Evolutionary conservation across 1,140 invertebrate genomes (phyloP), one percentile per base, ranked within the genome.

Genomic region (Lerema accius): DNA sequence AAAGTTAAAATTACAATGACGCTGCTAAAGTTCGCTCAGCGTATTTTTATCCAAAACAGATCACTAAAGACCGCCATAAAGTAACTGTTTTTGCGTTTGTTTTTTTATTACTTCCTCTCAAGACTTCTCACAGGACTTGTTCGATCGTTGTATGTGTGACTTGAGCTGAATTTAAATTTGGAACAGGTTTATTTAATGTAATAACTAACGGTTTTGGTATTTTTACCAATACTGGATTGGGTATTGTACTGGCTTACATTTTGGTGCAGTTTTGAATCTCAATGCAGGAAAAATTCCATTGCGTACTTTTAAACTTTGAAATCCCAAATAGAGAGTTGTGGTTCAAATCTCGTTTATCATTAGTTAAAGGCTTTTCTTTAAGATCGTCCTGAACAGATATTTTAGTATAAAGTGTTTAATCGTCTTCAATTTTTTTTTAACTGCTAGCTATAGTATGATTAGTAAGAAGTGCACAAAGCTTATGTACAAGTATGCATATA

Each of bases 41-140:
- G 37, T 55, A 55, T 55, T 56, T 56, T 45, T 56, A 56, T 43
- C 53, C 19, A 43, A 56, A 56, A 56, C 53, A 56, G 53, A 56
- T 56, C 53, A 56, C 53, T 56, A 43, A 56, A 56, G 53, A 28
- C 53, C 17, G 39, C 53, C 23, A 56, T 56, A 56, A 56, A 56
- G 40, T 32, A 56, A 56, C 53, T 56, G 39, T 56, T 56, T 56
- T 56, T 56, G 50, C 50, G 40, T 56, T 43, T 40, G 35, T 40
- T 56, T 56, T 56, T 55, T 56, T 55, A 16, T 56, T 40, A 56
- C 53, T 56, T 56, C 53, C 53, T 56, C 9, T 16, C 23, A 28
- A 45, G 9, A 6, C 51, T 55, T 56, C 39, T 43, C 53, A 56
- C 53, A 56, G 53, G 53, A 56, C 17, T 42, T 32, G 53, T 43